A percentile compares a stretch with the other conserved stretches of the same genome.
Conservation (phyloP, 2,113 vertebrate species). For the Rattus rattus region DNA sequence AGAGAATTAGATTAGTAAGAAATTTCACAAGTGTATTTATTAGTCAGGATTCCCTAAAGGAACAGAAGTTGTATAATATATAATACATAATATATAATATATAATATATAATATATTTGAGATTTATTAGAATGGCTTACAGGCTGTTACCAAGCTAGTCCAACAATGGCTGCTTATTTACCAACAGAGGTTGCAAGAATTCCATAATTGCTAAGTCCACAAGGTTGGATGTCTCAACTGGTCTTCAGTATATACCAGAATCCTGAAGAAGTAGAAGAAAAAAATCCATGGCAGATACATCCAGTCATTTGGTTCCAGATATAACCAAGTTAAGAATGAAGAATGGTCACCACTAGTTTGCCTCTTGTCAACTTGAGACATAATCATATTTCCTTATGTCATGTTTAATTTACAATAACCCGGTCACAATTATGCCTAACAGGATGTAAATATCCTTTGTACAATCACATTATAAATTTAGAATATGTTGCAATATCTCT, state of each 20-base stretch:
- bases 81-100: background rate
- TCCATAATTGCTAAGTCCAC: background rate
- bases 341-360: background rate
- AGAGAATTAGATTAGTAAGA: conserved; percentile 17
- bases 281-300: background rate
- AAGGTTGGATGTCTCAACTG: background rate
- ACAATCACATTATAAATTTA: background rate
- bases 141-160: background rate
- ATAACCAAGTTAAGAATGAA: background rate
- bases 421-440: background rate
- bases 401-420: background rate
- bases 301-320: background rate
- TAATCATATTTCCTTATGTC: background rate
- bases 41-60: background rate
- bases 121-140: background rate
- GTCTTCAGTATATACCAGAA: background rate
- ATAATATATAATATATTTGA: background rate
- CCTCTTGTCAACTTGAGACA: background rate
- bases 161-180: background rate
- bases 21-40: background rate
- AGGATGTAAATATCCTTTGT: background rate
- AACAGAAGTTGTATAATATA: background rate
- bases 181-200: background rate
- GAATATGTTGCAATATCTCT: background rate
- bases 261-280: background rate